Evolutionary conservation across 2,113 vertebrate genomes (phyloP), one percentile per base, ranked within the genome.

Genomic region (Scomber colias): DNA sequence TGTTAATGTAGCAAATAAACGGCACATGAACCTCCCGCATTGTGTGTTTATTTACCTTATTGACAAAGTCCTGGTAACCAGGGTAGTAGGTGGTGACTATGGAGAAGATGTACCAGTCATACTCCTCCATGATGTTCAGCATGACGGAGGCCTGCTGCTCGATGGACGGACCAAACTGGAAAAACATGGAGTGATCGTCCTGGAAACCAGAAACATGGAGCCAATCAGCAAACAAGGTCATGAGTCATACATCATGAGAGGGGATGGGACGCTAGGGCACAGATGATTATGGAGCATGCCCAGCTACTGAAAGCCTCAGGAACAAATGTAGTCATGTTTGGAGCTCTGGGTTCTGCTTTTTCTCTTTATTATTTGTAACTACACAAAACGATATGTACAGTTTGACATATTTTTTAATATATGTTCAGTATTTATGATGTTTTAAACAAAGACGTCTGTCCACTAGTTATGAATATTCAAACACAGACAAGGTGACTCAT

Each of bases 31-130:
- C 6, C 21, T n/a, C 40, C 45, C 46, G 63, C 11, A 1, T 51
- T 35, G 30, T 45, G 17, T 68, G 48, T 63, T 73, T 59, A 4
- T 81, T 87, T 90, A 99, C 96, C 95, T 98, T 99, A 92, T 98
- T 99, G 85, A 99, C 96, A 90, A 99, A 99, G 96, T 99, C 97
- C 94, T 98, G 96, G 93, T 99, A 96, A 82, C 98, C 98, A 9
- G 98, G 97, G 90, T 99, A 99, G 89, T 99, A 99, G 11, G 97
- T 97, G 84, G 98, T 99, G 92, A 99, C 98, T 6, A 99, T 97
- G 88, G 98, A 99, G 93, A 99, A 99, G 92, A 99, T 98, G 94
- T 99, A 98, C 98, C 98, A 99, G 94, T 99, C 98, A 4, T 99
- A 99, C 90, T 99, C 98, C 93, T 99, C 97, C 98, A 99, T 99